These are phyloP conservation scores for Phyllostomus discolor DNA, from an alignment of 2,113 vertebrate genomes.

Conservation along the genomic window DNA sequence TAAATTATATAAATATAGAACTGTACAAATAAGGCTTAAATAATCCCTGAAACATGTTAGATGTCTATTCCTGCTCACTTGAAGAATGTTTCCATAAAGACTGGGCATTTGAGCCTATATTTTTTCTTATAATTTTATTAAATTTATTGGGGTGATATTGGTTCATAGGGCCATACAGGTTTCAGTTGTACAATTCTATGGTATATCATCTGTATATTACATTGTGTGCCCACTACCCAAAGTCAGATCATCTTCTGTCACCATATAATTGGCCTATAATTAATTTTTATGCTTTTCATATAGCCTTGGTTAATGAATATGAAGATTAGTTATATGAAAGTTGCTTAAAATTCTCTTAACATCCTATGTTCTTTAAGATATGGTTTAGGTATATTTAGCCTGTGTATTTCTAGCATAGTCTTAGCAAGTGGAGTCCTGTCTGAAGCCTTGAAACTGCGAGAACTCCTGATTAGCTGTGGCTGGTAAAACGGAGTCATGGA, in stretches of 20 bases:
- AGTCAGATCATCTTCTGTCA: too few relatives aligned
- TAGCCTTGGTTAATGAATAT: not conserved
- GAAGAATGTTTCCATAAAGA: not conserved
- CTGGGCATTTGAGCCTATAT: not conserved
- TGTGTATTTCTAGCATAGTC: not conserved
- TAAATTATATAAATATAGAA: not conserved
- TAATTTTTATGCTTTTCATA: not conserved
- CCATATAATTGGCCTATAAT: not conserved
- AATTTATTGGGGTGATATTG: too few relatives aligned
- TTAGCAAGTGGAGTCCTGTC: not conserved
- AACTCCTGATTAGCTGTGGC: not conserved
- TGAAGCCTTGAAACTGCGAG: not conserved
- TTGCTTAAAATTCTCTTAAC: conserved; percentile 28
- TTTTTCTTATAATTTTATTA: not conserved
- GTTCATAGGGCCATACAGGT: too few relatives aligned
- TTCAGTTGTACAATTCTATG: too few relatives aligned
- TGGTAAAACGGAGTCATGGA: not conserved
- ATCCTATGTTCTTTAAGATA: conserved; percentile 2
- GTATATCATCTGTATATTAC: too few relatives aligned
- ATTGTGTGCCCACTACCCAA: too few relatives aligned
- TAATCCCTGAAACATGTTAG: not conserved
- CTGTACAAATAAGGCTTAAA: not conserved
- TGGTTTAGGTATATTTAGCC: not conserved
- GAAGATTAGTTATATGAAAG: not conserved
- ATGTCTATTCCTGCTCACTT: not conserved